A percentile compares a stretch with the other conserved stretches of the same genome.
These are phyloP conservation scores for Stictonetta naevosa DNA, from an alignment of 2,113 vertebrate species.

Conservation along the genomic window DNA sequence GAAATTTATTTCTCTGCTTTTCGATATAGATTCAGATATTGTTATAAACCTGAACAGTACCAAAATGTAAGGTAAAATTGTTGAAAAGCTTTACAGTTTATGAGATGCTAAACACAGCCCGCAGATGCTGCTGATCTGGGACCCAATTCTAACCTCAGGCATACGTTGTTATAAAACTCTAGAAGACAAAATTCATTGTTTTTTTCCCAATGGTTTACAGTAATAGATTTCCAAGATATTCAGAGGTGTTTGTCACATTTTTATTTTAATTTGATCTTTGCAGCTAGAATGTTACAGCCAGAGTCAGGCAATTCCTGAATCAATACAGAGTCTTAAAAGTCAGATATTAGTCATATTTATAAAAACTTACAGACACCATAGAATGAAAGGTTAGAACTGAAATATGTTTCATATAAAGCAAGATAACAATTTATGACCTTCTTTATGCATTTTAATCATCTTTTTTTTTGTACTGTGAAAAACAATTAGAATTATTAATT, in stretches of 20 bases:
- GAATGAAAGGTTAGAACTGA: background rate
- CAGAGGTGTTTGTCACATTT: background rate
- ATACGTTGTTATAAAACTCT: background rate
- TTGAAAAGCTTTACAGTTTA: background rate
- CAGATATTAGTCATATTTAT: background rate
- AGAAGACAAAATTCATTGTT: background rate
- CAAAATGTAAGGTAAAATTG: background rate
- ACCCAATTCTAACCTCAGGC: background rate
- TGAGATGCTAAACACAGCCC: background rate
- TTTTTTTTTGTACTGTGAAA: background rate
- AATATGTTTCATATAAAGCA: background rate
- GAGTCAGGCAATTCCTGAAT: background rate
- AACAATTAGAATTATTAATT: background rate
- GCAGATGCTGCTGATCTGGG: background rate
- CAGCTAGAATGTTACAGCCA: background rate
- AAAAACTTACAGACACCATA: background rate
- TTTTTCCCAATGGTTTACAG: background rate
- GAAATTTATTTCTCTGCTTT: slow-evolving; percentile 22
- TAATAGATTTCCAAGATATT: background rate
- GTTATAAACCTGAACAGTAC: background rate
- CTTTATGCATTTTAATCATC: background rate
- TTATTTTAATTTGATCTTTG: background rate
- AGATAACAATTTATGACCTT: background rate
- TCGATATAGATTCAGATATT: background rate
- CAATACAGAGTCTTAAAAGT: background rate